Conservation (phyloP, 2,888 invertebrate species). For the Taenaris catops region DNA sequence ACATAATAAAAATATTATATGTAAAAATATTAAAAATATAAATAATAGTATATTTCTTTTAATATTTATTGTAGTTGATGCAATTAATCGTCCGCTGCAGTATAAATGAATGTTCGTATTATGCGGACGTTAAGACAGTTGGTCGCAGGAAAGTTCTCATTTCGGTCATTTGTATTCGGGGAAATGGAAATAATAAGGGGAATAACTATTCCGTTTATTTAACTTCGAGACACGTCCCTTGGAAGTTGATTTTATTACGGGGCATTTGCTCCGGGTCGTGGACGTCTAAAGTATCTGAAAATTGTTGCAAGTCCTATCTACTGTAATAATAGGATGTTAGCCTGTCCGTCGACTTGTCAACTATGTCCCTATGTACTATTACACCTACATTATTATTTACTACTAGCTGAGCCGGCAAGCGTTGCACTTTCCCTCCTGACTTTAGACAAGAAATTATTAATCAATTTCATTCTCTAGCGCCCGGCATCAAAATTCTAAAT, state of each 20-base stretch:
- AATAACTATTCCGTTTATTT: slow-evolving; percentile 27
- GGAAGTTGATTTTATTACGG: slow-evolving; percentile 26
- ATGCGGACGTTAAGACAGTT: slow-evolving; percentile 18
- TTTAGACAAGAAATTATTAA: no score
- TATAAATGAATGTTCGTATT: slow-evolving; percentile 13
- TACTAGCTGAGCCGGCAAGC: no score
- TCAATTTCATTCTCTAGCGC: no score
- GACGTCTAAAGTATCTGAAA: slow-evolving; percentile 17
- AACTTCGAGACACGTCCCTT: slow-evolving; percentile 25
- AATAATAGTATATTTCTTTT: no score
- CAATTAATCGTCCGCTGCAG: slow-evolving; percentile 3
- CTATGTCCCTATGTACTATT: not conserved
- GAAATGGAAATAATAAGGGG: slow-evolving; percentile 27
- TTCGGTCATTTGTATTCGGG: slow-evolving; percentile 23
- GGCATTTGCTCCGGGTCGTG: slow-evolving; percentile 19
- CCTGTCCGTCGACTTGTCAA: slow-evolving; percentile 9
- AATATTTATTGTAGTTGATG: no score
- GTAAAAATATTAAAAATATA: no score
- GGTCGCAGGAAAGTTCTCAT: slow-evolving; percentile 18
- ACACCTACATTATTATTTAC: no score
- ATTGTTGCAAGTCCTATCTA: slow-evolving; percentile 18
- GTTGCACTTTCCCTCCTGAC: no score
- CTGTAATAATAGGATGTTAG: slow-evolving; percentile 8
- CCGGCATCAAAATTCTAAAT: no score
- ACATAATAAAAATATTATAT: no score